Evolutionary conservation across 2,113 vertebrate species (phyloP).

Genomic region (Eptatretus burgeri): DNA sequence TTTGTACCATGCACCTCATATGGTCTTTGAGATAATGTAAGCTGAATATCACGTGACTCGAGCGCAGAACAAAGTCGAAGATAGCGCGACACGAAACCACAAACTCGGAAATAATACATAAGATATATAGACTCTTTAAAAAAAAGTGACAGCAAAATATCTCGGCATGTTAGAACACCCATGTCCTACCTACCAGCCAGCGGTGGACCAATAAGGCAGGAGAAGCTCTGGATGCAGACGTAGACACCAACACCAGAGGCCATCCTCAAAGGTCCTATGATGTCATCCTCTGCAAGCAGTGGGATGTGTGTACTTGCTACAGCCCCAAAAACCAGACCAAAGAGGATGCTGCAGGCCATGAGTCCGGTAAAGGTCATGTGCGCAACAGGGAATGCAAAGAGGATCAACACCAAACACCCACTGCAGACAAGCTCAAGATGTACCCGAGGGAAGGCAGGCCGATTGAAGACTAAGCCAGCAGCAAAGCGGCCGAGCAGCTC

Average conservation of each 20-base stretch:
- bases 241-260: slow-evolving; percentile 66
- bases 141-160: no score
- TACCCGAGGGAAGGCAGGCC: slow-evolving; percentile 34
- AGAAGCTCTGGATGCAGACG: slow-evolving; percentile 64
- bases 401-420: slow-evolving; percentile 21
- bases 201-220: slow-evolving; percentile 68
- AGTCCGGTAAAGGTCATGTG: slow-evolving; percentile 36
- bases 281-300: slow-evolving; percentile 61
- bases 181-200: slow-evolving; percentile 38
- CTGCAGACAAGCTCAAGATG: slow-evolving; percentile 49
- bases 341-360: slow-evolving; percentile 39
- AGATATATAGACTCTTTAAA: no score
- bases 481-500: slow-evolving; percentile 48
- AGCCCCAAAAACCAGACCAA: slow-evolving; percentile 53
- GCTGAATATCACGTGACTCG: no score
- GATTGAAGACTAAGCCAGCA: slow-evolving; percentile 39
- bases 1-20: no score
- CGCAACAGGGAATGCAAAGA: slow-evolving; percentile 50
- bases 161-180: no score
- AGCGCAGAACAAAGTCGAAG: no score
- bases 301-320: slow-evolving; percentile 57
- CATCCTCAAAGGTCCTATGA: slow-evolving; percentile 63
- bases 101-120: no score
- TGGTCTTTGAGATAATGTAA: no score
- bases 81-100: no score